Evolutionary conservation across 2,888 invertebrate genomes (phyloP), one percentile per base, ranked within the genome.

Genomic region (Digitonthophagus gazella): DNA sequence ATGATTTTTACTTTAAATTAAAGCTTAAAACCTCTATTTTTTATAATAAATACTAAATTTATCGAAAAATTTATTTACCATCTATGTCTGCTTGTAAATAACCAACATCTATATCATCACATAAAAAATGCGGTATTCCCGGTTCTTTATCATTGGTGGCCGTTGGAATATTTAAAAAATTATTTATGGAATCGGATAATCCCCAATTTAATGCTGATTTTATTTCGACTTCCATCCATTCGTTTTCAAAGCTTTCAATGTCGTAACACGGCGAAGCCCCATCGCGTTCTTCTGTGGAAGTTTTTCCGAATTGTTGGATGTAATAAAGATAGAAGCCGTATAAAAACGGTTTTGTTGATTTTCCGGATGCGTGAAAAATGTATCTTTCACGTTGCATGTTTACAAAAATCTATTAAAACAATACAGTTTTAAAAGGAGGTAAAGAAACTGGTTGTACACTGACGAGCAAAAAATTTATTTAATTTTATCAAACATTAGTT

Each of bases 321-420:
- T 91, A 93, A 79, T 96, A 98, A 77, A 98, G 87, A 80, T 95
- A 97, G 83, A 97, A 98, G 0, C 98, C 98, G 70, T 93, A 89
- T 63, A 94, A 88, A 77, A 96, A 93, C 1, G 90, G 89, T 80
- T 92, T 92, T 0, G 86, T 85, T 70, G 88, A 87, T 80, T 95
- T 93, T 0, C 96, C 96, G 0, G 97, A 97, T 0, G 96, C 95
- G 80, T 98, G 97, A 72, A 95, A 92, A 72, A 98, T 95, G 78
- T 93, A 84, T 76, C 89, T 89, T 70, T 95, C 94, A 78, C 90
- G 88, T 68, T 92, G 83, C 83, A 96, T 85, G 78, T 86, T 86
- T 89, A 92, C 82, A 69, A 84, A 81, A 28, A 83, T 77, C 79
- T 80, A 73, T 61, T 76, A 79, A 73, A 64, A 69, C 58, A 5